A percentile compares a stretch with the other conserved stretches of the same genome.
These are phyloP conservation scores for Kryptolebias ocellatus DNA, from an alignment of 2,797 vertebrate species.

Conservation along the genomic window DNA sequence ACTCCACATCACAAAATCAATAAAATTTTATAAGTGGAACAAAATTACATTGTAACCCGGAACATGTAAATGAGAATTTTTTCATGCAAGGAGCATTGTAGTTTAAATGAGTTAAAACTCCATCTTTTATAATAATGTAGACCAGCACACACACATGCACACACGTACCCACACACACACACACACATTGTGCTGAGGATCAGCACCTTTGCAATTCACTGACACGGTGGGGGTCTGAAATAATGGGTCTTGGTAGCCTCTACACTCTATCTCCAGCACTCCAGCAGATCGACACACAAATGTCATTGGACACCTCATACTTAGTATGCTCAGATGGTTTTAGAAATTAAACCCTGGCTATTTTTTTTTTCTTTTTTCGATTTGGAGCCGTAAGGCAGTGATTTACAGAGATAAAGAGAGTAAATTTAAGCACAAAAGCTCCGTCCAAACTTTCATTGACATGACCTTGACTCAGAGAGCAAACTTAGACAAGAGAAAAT, in stretches of 20 bases:
- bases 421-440: constrained; percentile 74
- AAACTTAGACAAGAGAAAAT: constrained; percentile 58
- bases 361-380: constrained; percentile 65
- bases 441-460: constrained; percentile 73
- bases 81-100: constrained; percentile 36
- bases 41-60: not conserved
- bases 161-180: too few relatives aligned
- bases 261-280: constrained; percentile 76
- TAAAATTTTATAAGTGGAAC: not conserved
- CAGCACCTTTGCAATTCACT: constrained; percentile 78
- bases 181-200: constrained; percentile 65
- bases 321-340: constrained; percentile 85
- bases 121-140: too few relatives aligned
- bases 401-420: constrained; percentile 81
- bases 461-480: constrained; percentile 78
- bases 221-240: constrained; percentile 81
- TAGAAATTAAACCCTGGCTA: constrained; percentile 82
- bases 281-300: constrained; percentile 78
- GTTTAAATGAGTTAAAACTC: too few relatives aligned
- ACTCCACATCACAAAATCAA: not conserved
- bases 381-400: constrained; percentile 81
- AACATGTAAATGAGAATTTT: constrained; percentile 7
- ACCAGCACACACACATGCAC: too few relatives aligned
- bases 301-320: constrained; percentile 80
- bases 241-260: constrained; percentile 78